Conservation (phyloP, 2,888 invertebrate species). For the Caenorhabditis macrosperma region DNA sequence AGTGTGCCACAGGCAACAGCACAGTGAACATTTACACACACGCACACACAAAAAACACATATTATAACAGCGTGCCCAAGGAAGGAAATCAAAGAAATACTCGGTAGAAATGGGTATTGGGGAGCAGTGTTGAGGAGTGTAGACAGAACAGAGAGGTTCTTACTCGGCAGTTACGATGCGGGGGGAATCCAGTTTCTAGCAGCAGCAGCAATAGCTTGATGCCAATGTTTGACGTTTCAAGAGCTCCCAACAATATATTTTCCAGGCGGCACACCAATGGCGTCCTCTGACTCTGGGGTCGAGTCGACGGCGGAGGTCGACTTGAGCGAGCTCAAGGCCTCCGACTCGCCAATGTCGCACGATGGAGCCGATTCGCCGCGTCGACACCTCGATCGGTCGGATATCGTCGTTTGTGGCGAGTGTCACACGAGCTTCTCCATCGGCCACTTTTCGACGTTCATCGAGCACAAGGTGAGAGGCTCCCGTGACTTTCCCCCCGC, state of each 20-base stretch:
- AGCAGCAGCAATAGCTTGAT: background rate
- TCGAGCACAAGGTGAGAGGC: slow-evolving; percentile 77
- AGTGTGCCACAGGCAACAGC: slow-evolving; percentile 38
- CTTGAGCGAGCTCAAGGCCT: slow-evolving; percentile 67
- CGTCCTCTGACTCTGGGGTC: slow-evolving; percentile 80
- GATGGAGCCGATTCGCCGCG: slow-evolving; percentile 63
- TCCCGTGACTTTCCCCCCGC: background rate
- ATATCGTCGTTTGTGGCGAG: slow-evolving; percentile 77
- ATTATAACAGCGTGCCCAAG: slow-evolving; percentile 35
- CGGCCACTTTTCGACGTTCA: slow-evolving; percentile 72
- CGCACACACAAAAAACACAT: slow-evolving; percentile 28
- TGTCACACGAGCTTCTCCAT: slow-evolving; percentile 75
- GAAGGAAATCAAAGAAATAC: background rate
- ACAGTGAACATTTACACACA: slow-evolving; percentile 45
- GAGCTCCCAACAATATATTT: slow-evolving; percentile 18
- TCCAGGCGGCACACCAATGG: slow-evolving; percentile 74
- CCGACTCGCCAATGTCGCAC: slow-evolving; percentile 69
- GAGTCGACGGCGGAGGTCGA: slow-evolving; percentile 78
- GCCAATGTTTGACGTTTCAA: slow-evolving; percentile 38
- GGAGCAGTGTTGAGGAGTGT: no score
- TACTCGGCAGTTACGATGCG: no score
- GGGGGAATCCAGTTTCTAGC: slow-evolving; percentile 22
- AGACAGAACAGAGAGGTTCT: no score
- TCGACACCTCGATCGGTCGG: slow-evolving; percentile 52
- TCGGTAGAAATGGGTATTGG: background rate